These are phyloP conservation scores for Danio tinwini DNA, from an alignment of 2,797 vertebrate genomes.

Conservation along the genomic window DNA sequence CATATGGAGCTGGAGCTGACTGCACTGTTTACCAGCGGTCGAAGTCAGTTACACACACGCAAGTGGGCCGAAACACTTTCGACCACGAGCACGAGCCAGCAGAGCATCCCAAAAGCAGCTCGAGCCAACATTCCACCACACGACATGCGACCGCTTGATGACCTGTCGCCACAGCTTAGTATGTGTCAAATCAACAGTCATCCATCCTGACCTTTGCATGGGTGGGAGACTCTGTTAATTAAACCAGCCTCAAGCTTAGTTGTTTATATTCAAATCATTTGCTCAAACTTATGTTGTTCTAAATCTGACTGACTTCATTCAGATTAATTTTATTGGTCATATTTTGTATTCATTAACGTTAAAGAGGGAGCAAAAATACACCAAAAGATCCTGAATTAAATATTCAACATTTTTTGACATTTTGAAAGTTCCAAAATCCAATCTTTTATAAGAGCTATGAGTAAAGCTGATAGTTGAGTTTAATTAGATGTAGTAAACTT, in stretches of 20 bases:
- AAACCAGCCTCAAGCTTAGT: neutral
- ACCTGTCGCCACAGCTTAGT: neutral
- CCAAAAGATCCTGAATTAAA: neutral
- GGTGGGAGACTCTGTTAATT: slow-evolving; percentile 13
- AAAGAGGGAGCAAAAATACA: neutral
- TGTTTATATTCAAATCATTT: neutral
- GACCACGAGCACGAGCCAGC: slow-evolving; percentile 35
- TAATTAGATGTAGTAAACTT: neutral
- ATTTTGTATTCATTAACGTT: neutral
- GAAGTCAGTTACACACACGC: slow-evolving; percentile 41
- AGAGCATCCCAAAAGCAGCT: slow-evolving; percentile 13
- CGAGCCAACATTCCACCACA: slow-evolving; percentile 29
- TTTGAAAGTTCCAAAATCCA: neutral
- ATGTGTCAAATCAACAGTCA: slow-evolving; percentile 29
- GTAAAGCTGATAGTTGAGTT: neutral
- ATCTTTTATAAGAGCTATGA: neutral
- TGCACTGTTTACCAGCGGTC: slow-evolving; percentile 58
- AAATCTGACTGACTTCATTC: neutral
- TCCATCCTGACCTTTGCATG: slow-evolving; percentile 15
- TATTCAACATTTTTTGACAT: neutral
- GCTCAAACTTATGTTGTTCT: neutral
- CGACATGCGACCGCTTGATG: neutral
- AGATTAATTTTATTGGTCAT: neutral
- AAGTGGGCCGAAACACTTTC: slow-evolving; percentile 44
- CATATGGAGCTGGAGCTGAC: slow-evolving; percentile 60